Conservation (phyloP, 2,888 invertebrate genomes). For the Mimumesa dahlbomi region DNA sequence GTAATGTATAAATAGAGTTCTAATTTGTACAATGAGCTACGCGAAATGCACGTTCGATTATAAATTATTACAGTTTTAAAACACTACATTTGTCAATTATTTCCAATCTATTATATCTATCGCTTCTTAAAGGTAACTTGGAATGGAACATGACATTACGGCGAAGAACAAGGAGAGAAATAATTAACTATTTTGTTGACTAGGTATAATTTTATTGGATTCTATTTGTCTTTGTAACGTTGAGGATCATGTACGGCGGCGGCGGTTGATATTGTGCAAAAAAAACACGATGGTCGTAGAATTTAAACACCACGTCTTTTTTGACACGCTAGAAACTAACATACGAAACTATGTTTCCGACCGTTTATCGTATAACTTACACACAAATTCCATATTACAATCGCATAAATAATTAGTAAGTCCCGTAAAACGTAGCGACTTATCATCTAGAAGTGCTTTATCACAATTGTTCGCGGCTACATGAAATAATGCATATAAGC, state of each 20-base stretch:
- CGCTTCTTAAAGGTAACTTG: too few relatives aligned
- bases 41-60: too few relatives aligned
- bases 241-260: constrained; percentile 22
- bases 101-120: too few relatives aligned
- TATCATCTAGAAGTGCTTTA: constrained; percentile 45
- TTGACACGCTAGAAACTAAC: constrained; percentile 26
- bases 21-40: too few relatives aligned
- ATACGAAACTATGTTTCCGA: constrained; percentile 21
- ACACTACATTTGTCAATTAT: too few relatives aligned
- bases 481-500: constrained; percentile 36
- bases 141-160: too few relatives aligned
- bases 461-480: constrained; percentile 52
- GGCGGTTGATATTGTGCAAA: constrained; percentile 36
- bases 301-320: constrained; percentile 41
- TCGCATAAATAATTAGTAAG: constrained; percentile 36
- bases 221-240: constrained; percentile 33
- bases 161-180: constrained; percentile 12
- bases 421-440: constrained; percentile 29
- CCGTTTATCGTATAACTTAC: constrained; percentile 24
- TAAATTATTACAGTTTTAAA: too few relatives aligned
- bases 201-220: constrained; percentile 43
- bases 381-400: constrained; percentile 34
- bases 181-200: constrained; percentile 31
- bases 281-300: constrained; percentile 43
- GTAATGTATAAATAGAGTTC: too few relatives aligned